These are phyloP conservation scores for Theristicus caerulescens DNA, from an alignment of 2,113 vertebrate genomes.

Conservation along the genomic window DNA sequence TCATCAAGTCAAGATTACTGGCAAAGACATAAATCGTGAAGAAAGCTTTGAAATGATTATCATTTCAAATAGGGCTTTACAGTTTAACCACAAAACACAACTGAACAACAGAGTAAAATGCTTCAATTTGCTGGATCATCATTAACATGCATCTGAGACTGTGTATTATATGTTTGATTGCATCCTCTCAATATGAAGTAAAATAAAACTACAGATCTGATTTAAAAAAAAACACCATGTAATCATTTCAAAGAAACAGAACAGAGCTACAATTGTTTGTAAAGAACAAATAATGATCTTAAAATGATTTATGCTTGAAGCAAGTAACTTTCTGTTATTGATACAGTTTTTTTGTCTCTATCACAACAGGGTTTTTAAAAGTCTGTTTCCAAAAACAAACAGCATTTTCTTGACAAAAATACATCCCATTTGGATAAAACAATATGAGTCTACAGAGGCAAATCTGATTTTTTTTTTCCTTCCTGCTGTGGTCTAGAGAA, in stretches of 20 bases:
- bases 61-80: background rate
- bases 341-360: background rate
- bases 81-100: background rate
- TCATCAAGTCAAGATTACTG: background rate
- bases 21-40: slow-evolving; percentile 14
- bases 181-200: background rate
- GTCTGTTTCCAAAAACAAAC: background rate
- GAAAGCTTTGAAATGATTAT: background rate
- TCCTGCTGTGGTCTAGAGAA: background rate
- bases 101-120: background rate
- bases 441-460: background rate
- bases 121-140: background rate
- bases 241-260: background rate
- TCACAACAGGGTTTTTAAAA: background rate
- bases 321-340: background rate
- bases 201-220: background rate
- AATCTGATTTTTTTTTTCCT: background rate
- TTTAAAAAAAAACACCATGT: background rate
- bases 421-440: background rate
- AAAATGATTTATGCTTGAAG: background rate
- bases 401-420: background rate
- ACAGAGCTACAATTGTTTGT: background rate
- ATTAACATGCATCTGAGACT: background rate
- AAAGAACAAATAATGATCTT: background rate
- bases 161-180: background rate